phyloP scores from a whole-genome alignment of 2,888 invertebrate species.

The Stratiomys singularior region DNA sequence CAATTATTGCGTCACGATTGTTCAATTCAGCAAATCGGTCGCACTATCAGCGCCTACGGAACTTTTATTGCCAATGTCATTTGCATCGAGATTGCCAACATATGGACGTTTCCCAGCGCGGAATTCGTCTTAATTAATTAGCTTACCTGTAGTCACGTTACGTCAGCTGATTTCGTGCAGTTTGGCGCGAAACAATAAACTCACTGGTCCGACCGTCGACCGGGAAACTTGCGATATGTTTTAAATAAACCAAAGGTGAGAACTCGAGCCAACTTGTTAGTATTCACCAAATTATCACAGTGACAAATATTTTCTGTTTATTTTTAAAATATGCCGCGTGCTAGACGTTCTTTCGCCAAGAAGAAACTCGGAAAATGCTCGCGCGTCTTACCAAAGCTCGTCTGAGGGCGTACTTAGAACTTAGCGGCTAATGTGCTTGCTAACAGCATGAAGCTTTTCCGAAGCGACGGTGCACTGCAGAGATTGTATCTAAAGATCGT shows the following conservation, averaged over 20 bases:
- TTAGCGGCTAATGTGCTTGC: not conserved
- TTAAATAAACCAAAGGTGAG: not conserved
- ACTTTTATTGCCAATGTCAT: no score
- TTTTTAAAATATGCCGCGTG: not conserved
- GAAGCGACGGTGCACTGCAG: not conserved
- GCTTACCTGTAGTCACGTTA: not conserved
- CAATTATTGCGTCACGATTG: no score
- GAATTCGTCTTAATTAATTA: not conserved
- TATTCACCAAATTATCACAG: not conserved
- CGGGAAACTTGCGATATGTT: not conserved
- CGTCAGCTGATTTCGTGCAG: not conserved
- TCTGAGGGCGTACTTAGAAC: not conserved
- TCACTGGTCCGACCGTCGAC: not conserved
- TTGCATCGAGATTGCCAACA: no score
- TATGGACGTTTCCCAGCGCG: no score
- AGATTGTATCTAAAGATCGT: constrained; percentile 18
- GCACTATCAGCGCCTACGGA: no score
- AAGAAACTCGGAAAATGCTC: constrained; percentile 11
- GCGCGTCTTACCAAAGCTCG: not conserved
- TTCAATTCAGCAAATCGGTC: no score
- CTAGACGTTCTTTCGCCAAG: not conserved
- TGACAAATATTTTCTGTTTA: not conserved
- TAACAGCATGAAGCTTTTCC: not conserved
- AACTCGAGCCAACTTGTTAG: not conserved
- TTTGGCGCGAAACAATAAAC: not conserved